phyloP scores from a whole-genome alignment of 2,888 invertebrate genomes.

The Stenotaenia linearis region DNA sequence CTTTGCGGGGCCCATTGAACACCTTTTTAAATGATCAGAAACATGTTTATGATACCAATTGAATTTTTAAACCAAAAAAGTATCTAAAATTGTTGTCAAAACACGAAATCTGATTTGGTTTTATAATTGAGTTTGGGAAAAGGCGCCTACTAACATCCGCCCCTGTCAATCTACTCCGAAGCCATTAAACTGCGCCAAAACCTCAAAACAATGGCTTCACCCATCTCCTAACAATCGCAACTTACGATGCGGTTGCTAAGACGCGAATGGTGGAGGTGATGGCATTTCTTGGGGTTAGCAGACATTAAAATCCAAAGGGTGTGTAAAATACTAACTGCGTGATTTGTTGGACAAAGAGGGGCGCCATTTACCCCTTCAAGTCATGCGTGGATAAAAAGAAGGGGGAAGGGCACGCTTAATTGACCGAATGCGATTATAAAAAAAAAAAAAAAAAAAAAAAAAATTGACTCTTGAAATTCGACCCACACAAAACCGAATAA shows the following conservation, averaged over 20 bases:
- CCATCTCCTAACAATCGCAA: not conserved
- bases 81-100: too few relatives aligned
- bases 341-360: constrained; percentile 12
- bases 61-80: too few relatives aligned
- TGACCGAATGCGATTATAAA: not conserved
- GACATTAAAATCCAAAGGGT: constrained; percentile 1
- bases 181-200: not conserved
- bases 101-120: too few relatives aligned
- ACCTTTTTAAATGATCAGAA: too few relatives aligned
- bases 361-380: not conserved
- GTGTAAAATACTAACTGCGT: constrained; percentile 2
- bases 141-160: too few relatives aligned
- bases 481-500: not conserved
- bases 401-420: not conserved
- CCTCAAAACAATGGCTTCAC: not conserved
- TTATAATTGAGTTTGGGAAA: too few relatives aligned
- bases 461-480: not conserved
- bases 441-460: too few relatives aligned
- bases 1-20: too few relatives aligned
- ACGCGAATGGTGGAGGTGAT: not conserved
- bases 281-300: not conserved
- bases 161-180: not conserved
- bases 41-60: too few relatives aligned
- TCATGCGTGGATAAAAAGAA: constrained; percentile 6
- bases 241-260: not conserved